These are phyloP conservation scores for Leptinotarsa lineolata DNA, from an alignment of 1,140 invertebrate genomes.

Conservation along the genomic window DNA sequence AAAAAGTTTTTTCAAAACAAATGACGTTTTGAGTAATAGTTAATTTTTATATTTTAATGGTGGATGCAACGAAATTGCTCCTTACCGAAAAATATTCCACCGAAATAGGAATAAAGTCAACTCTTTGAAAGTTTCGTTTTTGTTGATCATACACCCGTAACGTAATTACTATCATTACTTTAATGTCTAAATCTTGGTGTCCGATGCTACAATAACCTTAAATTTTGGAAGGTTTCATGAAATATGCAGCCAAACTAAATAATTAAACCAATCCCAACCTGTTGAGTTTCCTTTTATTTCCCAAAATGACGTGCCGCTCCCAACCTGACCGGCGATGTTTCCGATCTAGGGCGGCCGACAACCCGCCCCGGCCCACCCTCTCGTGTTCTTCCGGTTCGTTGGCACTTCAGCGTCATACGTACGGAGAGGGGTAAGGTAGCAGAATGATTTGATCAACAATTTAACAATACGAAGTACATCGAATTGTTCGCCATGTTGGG, in stretches of 20 bases:
- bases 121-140: no score
- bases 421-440: not conserved
- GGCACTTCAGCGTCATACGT: not conserved
- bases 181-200: no score
- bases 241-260: not conserved
- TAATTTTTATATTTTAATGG: no score
- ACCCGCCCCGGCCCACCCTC: not conserved
- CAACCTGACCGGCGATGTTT: not conserved
- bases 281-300: slow-evolving; percentile 5
- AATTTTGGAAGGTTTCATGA: not conserved
- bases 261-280: not conserved
- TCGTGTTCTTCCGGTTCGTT: not conserved
- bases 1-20: no score
- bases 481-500: slow-evolving; percentile 2
- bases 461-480: not conserved
- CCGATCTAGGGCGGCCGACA: not conserved
- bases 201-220: not conserved
- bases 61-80: no score
- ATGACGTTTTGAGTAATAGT: no score
- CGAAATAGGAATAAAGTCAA: no score
- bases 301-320: slow-evolving; percentile 1
- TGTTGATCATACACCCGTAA: no score
- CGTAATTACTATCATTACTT: no score
- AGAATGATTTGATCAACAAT: not conserved
- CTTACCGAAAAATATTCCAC: no score